phyloP scores from a whole-genome alignment of 1,140 invertebrate genomes.

The Halesus radiatus region DNA sequence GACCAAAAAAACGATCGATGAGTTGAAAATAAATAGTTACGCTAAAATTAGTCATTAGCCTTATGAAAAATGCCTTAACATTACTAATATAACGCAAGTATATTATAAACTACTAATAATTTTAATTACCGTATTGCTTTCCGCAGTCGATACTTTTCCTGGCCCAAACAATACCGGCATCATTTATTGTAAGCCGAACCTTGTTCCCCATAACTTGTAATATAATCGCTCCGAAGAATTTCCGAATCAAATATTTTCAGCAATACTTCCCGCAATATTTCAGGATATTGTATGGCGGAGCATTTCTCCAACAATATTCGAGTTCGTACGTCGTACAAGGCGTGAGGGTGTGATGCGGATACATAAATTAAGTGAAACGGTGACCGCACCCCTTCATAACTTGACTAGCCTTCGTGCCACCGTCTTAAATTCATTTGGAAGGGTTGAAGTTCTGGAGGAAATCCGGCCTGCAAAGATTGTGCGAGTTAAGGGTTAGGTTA shows the following conservation, averaged over 20 bases:
- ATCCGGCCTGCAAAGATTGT: slow-evolving; percentile 5
- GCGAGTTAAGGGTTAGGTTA: slow-evolving; percentile 2
- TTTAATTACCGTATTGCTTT: too few relatives aligned
- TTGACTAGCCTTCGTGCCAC: slow-evolving; percentile 23
- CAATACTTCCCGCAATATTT: background rate
- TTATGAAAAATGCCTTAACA: too few relatives aligned
- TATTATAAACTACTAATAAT: too few relatives aligned
- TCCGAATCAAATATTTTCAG: slow-evolving; percentile 15
- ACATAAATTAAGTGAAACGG: slow-evolving; percentile 16
- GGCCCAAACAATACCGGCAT: too few relatives aligned
- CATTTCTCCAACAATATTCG: background rate
- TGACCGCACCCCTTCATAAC: slow-evolving; percentile 36
- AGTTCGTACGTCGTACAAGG: too few relatives aligned
- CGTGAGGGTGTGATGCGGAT: slow-evolving; percentile 19
- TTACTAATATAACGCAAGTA: too few relatives aligned
- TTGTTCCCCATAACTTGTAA: too few relatives aligned
- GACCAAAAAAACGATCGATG: too few relatives aligned
- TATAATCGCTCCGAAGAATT: background rate
- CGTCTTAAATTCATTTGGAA: slow-evolving; percentile 30
- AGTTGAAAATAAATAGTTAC: too few relatives aligned
- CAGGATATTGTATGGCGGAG: slow-evolving; percentile 4
- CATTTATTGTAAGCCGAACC: too few relatives aligned
- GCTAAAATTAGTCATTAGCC: too few relatives aligned
- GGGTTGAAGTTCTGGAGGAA: slow-evolving; percentile 21
- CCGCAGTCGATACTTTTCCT: too few relatives aligned